These are phyloP conservation scores for Amphipyra berbera DNA, from an alignment of 2,888 invertebrate species.

Conservation along the genomic window DNA sequence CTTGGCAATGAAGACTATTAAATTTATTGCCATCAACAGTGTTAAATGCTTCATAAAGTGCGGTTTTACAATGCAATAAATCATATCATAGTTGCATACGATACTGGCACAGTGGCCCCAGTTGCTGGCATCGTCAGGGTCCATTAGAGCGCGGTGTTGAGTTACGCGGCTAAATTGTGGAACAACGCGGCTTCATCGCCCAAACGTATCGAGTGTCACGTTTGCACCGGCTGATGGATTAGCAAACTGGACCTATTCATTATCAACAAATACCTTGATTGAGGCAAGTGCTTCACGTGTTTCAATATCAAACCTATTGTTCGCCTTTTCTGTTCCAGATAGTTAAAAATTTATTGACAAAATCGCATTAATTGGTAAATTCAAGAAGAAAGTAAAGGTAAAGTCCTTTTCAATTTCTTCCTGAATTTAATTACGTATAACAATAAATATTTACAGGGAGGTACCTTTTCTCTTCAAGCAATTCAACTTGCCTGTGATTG, in stretches of 20 bases:
- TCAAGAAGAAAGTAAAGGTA: no score
- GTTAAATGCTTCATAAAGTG: slow-evolving; percentile 12
- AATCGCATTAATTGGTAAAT: slow-evolving; percentile 5
- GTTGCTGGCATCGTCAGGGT: slow-evolving; percentile 64
- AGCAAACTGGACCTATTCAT: slow-evolving; percentile 51
- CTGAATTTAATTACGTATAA: slow-evolving; percentile 6
- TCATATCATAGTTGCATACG: slow-evolving; percentile 54
- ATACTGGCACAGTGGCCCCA: slow-evolving; percentile 45
- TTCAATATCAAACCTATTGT: slow-evolving; percentile 28
- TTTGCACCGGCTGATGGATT: slow-evolving; percentile 66
- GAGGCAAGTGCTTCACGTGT: slow-evolving; percentile 42
- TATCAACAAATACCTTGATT: slow-evolving; percentile 45
- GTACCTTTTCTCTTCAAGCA: slow-evolving; percentile 1
- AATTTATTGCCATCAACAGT: slow-evolving; percentile 18
- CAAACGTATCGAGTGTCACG: slow-evolving; percentile 74
- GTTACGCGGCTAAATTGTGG: slow-evolving; percentile 85
- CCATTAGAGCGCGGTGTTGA: slow-evolving; percentile 79
- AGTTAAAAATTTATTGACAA: slow-evolving; percentile 10
- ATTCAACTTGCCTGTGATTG: slow-evolving; percentile 17
- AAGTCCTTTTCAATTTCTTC: slow-evolving; percentile 16
- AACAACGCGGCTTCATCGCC: slow-evolving; percentile 77
- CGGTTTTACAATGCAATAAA: slow-evolving; percentile 31
- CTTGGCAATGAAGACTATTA: slow-evolving; percentile 20
- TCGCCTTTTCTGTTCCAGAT: slow-evolving; percentile 11
- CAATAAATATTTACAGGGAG: not conserved